A percentile compares a stretch with the other conserved stretches of the same genome.
phyloP scores from a whole-genome alignment of 2,113 vertebrate genomes.

The Dicrurus megarhynchus region DNA sequence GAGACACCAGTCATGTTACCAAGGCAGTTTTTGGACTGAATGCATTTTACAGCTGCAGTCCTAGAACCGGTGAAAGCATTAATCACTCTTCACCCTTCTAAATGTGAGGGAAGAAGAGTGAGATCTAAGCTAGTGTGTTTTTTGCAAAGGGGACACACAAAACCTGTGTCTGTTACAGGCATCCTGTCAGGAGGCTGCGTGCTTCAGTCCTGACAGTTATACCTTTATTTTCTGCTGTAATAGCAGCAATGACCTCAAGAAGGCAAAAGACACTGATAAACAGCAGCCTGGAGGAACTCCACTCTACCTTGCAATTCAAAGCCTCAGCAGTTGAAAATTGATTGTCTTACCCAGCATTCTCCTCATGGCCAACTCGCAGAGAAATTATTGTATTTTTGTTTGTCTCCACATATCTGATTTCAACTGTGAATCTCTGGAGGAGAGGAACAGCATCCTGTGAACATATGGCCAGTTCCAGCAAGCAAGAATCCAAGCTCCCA shows the following conservation, averaged over 20 bases:
- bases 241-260: not conserved
- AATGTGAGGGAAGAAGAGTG: not conserved
- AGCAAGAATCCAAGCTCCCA: conserved; percentile 56
- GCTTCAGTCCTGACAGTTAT: not conserved
- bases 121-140: not conserved
- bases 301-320: not conserved
- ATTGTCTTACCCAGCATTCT: conserved; percentile 33
- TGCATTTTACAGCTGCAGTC: not conserved
- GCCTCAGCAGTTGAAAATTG: not conserved
- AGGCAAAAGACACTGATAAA: not conserved
- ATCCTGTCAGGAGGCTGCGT: not conserved
- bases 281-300: not conserved
- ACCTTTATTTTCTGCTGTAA: not conserved
- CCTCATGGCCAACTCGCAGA: conserved; percentile 35
- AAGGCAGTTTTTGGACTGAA: not conserved
- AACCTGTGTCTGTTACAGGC: not conserved
- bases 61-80: not conserved
- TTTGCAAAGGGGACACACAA: not conserved
- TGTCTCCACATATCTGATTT: conserved; percentile 47
- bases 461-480: conserved; percentile 56
- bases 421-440: conserved; percentile 48
- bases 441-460: conserved; percentile 32
- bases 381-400: conserved; percentile 24
- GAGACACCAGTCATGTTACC: not conserved
- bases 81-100: not conserved